Conservation (phyloP, 2,113 vertebrate genomes). For the Prochilodus magdalenae region DNA sequence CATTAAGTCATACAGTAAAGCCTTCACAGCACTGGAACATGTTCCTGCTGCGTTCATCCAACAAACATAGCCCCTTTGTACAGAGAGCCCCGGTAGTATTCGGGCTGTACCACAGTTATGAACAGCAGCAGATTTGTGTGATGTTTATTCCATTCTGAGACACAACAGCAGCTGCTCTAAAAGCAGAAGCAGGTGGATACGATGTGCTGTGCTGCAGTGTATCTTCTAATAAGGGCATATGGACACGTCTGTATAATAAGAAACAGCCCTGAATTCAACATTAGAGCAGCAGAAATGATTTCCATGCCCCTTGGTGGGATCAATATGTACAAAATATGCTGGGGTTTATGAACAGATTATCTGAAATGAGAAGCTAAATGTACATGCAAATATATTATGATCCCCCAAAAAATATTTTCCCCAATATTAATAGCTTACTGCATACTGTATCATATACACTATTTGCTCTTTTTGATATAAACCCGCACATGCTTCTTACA, state of each 20-base stretch:
- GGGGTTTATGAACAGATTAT: neutral
- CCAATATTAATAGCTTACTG: too few relatives aligned
- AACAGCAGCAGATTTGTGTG: neutral
- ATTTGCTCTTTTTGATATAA: too few relatives aligned
- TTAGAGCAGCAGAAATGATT: neutral
- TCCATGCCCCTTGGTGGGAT: neutral
- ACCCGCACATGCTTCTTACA: too few relatives aligned
- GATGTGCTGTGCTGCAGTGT: neutral
- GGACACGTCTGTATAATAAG: neutral
- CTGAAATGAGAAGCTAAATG: neutral
- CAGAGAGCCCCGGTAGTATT: too few relatives aligned
- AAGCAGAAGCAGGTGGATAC: too few relatives aligned
- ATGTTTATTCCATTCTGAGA: neutral
- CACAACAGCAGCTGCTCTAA: too few relatives aligned
- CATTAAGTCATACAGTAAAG: neutral
- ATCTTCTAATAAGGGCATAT: neutral
- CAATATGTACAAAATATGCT: neutral
- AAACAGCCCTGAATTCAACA: neutral
- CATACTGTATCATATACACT: too few relatives aligned
- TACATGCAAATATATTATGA: neutral
- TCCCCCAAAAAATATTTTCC: too few relatives aligned
- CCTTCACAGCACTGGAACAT: too few relatives aligned
- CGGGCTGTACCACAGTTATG: too few relatives aligned
- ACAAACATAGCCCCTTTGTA: too few relatives aligned
- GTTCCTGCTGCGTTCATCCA: too few relatives aligned